A percentile compares a stretch with the other conserved stretches of the same genome.
Evolutionary conservation across 2,888 invertebrate genomes (phyloP).

Genomic region (Drosophila atripex): DNA sequence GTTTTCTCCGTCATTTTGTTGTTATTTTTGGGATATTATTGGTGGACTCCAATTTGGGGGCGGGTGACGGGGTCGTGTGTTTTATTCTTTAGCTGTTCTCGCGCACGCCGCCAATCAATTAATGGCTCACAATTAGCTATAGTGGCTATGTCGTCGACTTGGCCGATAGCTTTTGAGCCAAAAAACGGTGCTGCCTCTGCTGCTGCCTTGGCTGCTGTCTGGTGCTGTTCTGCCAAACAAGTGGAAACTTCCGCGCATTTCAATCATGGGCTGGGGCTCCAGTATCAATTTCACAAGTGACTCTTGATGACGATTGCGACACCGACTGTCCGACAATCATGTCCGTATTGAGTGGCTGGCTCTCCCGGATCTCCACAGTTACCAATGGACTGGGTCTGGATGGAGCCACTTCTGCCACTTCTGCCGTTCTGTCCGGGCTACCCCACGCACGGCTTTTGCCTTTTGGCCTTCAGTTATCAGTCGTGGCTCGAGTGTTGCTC

Average conservation of each 20-base stretch:
- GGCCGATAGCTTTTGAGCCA: conserved; percentile 1
- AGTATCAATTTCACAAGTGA: conserved; percentile 70
- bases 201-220: conserved; percentile 9
- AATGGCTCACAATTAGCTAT: conserved; percentile 44
- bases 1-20: not conserved
- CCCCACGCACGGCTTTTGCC: not conserved
- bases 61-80: conserved; percentile 8
- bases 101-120: conserved; percentile 47
- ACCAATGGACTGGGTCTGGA: not conserved
- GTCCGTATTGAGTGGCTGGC: not conserved
- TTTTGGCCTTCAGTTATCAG: conserved; percentile 20
- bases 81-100: conserved; percentile 11
- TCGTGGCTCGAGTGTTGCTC: conserved; percentile 4
- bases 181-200: conserved; percentile 15
- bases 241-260: conserved; percentile 72
- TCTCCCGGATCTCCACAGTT: not conserved
- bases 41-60: not conserved
- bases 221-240: conserved; percentile 61
- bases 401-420: too few species aligned
- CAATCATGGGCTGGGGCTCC: conserved; percentile 53
- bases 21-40: not conserved
- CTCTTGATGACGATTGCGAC: conserved; percentile 23
- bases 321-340: not conserved
- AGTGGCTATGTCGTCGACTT: conserved; percentile 41
- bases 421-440: not conserved